These are phyloP conservation scores for Actinernus sp. DNA, from an alignment of 92 coral and sea anemone genomes.

Conservation along the genomic window DNA sequence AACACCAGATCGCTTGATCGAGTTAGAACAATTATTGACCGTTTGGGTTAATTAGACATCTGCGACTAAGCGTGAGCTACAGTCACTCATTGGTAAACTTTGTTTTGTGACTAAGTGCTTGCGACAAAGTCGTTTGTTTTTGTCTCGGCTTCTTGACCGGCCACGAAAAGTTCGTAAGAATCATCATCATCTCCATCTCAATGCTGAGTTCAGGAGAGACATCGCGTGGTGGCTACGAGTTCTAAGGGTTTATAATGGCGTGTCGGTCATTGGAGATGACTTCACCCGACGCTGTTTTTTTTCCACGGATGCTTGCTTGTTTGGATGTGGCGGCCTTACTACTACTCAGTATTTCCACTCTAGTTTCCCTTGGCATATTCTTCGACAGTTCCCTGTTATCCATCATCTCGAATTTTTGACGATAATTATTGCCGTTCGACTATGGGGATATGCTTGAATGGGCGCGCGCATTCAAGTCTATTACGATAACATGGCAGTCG, in stretches of 20 bases:
- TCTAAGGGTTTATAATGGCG: slow-evolving; percentile 13
- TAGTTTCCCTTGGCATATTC: slow-evolving; percentile 1
- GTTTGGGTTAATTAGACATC: background rate
- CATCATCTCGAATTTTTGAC: slow-evolving; percentile 16
- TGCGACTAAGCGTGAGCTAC: slow-evolving; percentile 31
- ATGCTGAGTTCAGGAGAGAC: slow-evolving; percentile 17
- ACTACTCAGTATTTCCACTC: slow-evolving; percentile 20
- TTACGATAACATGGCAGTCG: slow-evolving; percentile 39
- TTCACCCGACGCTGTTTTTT: slow-evolving; percentile 3
- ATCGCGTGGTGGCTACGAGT: slow-evolving; percentile 18
- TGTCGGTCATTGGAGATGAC: slow-evolving; percentile 13
- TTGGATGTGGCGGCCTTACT: slow-evolving; percentile 32
- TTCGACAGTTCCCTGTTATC: slow-evolving; percentile 2
- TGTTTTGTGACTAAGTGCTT: slow-evolving; percentile 18
- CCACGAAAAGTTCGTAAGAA: slow-evolving; percentile 4
- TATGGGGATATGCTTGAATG: slow-evolving; percentile 15
- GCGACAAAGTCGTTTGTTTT: slow-evolving; percentile 25
- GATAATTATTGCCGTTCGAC: slow-evolving; percentile 10
- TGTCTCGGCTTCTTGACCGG: slow-evolving; percentile 8
- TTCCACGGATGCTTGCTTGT: slow-evolving; percentile 12
- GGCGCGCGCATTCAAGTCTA: slow-evolving; percentile 13
- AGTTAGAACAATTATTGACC: background rate
- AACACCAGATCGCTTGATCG: slow-evolving; percentile 15
- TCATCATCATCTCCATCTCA: slow-evolving; percentile 11
- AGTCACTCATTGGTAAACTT: slow-evolving; percentile 22